A percentile compares a stretch with the other conserved stretches of the same genome.
phyloP scores from a whole-genome alignment of 2,797 vertebrate genomes.

The Poeciliopsis infans region DNA sequence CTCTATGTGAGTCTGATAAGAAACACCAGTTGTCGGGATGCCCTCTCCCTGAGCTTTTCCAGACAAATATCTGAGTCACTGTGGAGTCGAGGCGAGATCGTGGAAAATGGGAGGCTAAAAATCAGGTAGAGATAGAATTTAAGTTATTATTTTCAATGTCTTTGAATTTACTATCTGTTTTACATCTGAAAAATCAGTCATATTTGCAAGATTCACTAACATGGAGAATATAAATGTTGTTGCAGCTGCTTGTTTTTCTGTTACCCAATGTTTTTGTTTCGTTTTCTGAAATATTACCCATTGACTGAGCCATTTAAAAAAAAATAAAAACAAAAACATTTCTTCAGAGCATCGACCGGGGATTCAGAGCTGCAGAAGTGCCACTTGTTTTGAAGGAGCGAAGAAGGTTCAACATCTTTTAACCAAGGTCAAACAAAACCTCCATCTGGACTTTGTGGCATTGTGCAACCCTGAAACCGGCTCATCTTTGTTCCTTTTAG shows the following conservation, averaged over 20 bases:
- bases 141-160: conserved; percentile 5
- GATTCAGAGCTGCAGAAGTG: not conserved
- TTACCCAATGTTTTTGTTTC: not conserved
- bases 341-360: conserved; percentile 7
- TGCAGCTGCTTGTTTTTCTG: conserved; percentile 1
- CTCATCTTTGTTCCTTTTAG: conserved; percentile 12
- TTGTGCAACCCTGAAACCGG: not conserved
- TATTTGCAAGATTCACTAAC: not conserved
- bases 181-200: not conserved
- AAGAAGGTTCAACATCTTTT: conserved; percentile 1
- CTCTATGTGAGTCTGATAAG: conserved; percentile 44
- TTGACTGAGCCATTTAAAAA: conserved; percentile 13
- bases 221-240: conserved; percentile 4
- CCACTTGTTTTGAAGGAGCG: not conserved
- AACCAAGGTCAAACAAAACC: conserved; percentile 7
- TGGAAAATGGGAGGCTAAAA: conserved; percentile 47
- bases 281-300: conserved; percentile 6
- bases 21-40: conserved; percentile 23
- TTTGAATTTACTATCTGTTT: not conserved
- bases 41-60: conserved; percentile 30
- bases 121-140: conserved; percentile 31
- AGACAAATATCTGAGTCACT: conserved; percentile 24
- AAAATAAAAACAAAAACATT: conserved; percentile 5
- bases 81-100: conserved; percentile 19
- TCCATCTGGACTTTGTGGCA: conserved; percentile 34